phyloP scores from a whole-genome alignment of 2,888 invertebrate species.

The Ormia ochracea region DNA sequence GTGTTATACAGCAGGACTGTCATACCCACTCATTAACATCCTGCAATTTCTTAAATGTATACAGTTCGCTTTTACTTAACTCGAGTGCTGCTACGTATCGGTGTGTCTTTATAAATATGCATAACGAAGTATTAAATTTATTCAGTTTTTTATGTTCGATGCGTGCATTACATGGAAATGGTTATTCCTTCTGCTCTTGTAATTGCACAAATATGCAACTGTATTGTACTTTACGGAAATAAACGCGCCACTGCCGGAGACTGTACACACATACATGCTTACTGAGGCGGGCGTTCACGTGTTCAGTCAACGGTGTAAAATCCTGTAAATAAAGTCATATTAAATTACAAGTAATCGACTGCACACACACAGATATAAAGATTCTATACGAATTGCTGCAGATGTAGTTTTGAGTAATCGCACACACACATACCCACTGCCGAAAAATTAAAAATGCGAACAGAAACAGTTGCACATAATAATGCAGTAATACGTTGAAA shows the following conservation, averaged over 20 bases:
- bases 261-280: slow-evolving; percentile 52
- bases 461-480: slow-evolving; percentile 6
- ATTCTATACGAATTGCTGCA: neutral
- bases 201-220: slow-evolving; percentile 53
- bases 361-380: neutral
- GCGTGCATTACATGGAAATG: neutral
- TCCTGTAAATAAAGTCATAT: slow-evolving; percentile 48
- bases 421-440: neutral
- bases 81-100: no score
- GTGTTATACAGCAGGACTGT: no score
- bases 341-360: neutral
- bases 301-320: slow-evolving; percentile 21
- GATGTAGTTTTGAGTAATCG: no score
- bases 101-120: neutral
- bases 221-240: slow-evolving; percentile 57
- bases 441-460: no score
- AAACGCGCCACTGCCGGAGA: slow-evolving; percentile 54
- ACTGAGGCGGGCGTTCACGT: slow-evolving; percentile 30
- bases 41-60: no score
- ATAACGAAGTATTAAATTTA: slow-evolving; percentile 12
- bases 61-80: no score
- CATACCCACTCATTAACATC: no score
- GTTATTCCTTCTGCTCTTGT: neutral
- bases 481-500: slow-evolving; percentile 12
- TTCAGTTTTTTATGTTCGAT: neutral